Evolutionary conservation across 2,797 vertebrate genomes (phyloP), one percentile per base, ranked within the genome.

Genomic region (Dicrostonyx torquatus): DNA sequence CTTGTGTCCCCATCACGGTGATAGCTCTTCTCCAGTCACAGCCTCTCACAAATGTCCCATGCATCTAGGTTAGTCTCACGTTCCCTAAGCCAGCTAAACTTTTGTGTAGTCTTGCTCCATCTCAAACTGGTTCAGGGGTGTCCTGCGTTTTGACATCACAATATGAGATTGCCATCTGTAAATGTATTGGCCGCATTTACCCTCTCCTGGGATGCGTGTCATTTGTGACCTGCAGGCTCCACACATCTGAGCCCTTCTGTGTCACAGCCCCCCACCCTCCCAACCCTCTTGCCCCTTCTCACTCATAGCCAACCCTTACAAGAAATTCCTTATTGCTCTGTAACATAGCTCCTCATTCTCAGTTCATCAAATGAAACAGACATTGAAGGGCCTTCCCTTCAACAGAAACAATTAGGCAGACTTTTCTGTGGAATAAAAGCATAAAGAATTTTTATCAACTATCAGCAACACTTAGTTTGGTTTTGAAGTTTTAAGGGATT

Each of bases 1-100:
- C 62, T 58, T 24, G 3, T 2, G 24, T 18, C 2, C 0, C 7
- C 1, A 0, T 6, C 3, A 53, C 34, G 1, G 1, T 29, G 6
- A 7, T 0, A 18, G 3, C 83, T 89, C 2, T 1, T 12, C 53
- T 45, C n/a, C 9, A 1, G 3, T 11, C 24, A 11, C 50, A 1
- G 6, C 17, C 37, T 26, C 26, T 40, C 78, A 20, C 31, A 15
- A 4, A 45, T 9, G 12, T 4, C 34, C 62, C 5, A 0, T 10
- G 43, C 6, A 4, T 50, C 18, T 22, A 20, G 0, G 1, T 3
- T 29, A 24, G 31, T 79, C 6, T 53, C 76, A 3, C 20, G 22
- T 34, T 34, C 15, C 77, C 37, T 11, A 40, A 10, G 18, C 2
- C 6, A 37, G 6, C 62, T 15, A 53, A 11, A 0, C 3, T 34